These are phyloP conservation scores for Echinometra lucunter DNA, from an alignment of 53 echinoderm and acorn worm genomes.

Conservation along the genomic window DNA sequence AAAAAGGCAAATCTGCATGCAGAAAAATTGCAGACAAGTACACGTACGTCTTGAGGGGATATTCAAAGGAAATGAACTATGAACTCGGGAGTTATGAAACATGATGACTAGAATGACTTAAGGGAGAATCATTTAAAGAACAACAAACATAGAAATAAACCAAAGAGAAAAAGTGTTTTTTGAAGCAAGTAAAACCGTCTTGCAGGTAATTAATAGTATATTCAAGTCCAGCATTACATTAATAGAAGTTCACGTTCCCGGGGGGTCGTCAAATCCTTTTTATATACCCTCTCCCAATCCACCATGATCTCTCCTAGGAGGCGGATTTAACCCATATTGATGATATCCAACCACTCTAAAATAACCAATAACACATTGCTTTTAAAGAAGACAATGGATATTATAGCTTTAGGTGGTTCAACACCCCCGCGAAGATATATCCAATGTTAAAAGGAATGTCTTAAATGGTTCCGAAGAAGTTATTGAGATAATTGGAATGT, in stretches of 20 bases:
- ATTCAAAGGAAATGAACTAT: no score
- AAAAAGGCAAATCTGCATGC: no score
- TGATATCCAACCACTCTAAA: background rate
- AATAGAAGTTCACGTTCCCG: background rate
- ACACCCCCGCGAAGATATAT: background rate
- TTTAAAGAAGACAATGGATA: background rate
- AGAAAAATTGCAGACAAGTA: no score
- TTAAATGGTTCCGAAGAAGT: background rate
- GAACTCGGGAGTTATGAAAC: no score
- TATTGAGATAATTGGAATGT: background rate
- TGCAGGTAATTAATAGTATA: background rate
- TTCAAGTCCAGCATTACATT: background rate
- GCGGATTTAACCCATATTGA: conserved; percentile 20
- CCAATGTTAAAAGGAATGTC: background rate
- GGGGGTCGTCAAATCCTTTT: background rate
- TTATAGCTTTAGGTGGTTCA: background rate
- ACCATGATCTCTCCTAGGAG: background rate
- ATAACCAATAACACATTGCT: background rate
- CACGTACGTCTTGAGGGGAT: no score
- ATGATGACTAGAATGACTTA: background rate
- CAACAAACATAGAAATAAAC: background rate
- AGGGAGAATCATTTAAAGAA: background rate
- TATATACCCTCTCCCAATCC: background rate
- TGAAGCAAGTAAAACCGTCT: background rate
- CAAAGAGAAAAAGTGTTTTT: background rate